Conservation (phyloP, 2,797 vertebrate genomes). For the Alcedo atthis region DNA sequence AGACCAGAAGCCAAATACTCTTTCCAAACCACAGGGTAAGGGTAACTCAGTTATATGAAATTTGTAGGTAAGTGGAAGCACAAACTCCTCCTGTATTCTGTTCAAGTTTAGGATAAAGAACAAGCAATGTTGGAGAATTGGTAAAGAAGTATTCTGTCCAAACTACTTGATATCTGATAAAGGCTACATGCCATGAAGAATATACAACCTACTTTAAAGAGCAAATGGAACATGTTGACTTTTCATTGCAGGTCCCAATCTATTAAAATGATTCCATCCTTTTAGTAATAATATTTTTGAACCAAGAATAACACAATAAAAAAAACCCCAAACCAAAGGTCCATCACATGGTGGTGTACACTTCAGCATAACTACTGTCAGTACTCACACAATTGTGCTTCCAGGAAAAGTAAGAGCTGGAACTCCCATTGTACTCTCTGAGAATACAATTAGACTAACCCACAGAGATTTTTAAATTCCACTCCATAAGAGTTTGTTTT, state of each 20-base stretch:
- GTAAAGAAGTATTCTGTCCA: neutral
- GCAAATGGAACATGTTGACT: accelerated
- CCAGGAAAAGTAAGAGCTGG: neutral
- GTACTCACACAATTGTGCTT: neutral
- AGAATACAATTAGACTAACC: no score
- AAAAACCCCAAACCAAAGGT: neutral
- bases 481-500: no score
- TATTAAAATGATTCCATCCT: neutral
- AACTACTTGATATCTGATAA: neutral
- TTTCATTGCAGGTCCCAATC: neutral
- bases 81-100: neutral
- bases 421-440: no score
- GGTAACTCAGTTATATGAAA: neutral
- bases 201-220: neutral
- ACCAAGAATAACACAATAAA: neutral
- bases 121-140: neutral
- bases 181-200: neutral
- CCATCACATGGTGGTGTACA: neutral
- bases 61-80: neutral
- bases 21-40: neutral
- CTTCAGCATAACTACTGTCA: neutral
- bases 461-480: no score
- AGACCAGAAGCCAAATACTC: neutral
- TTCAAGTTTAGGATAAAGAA: neutral
- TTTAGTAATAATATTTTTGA: neutral